Evolutionary conservation across 2,888 invertebrate genomes (phyloP).

Genomic region (Heliconius charithonia): DNA sequence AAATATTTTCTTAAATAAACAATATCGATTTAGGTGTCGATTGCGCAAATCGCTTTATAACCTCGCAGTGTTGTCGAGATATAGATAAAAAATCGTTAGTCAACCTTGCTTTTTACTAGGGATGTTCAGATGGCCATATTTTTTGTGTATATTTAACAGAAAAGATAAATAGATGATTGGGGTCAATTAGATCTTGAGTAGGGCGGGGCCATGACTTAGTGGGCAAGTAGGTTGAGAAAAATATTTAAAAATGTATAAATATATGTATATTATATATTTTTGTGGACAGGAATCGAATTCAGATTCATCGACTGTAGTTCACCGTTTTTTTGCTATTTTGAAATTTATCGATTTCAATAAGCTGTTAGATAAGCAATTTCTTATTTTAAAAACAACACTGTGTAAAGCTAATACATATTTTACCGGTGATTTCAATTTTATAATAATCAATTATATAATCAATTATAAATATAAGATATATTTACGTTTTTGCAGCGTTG

Average conservation of each 20-base stretch:
- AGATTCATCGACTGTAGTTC: background rate
- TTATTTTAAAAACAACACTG: too few species aligned
- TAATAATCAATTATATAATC: too few species aligned
- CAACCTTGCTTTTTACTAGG: conserved; percentile 67
- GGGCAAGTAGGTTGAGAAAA: conserved; percentile 25
- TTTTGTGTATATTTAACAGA: conserved; percentile 51
- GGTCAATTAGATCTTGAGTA: conserved; percentile 59
- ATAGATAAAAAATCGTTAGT: conserved; percentile 58
- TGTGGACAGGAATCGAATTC: background rate
- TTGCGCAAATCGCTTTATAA: conserved; percentile 55
- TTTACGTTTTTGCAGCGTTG: too few species aligned
- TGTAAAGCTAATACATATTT: too few species aligned
- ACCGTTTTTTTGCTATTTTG: background rate
- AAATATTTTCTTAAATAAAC: conserved; percentile 26
- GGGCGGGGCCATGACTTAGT: conserved; percentile 56
- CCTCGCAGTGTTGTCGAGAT: conserved; percentile 55
- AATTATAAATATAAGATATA: too few species aligned
- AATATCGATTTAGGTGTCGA: conserved; percentile 38
- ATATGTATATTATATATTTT: background rate
- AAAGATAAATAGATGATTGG: conserved; percentile 51
- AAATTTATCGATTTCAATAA: background rate
- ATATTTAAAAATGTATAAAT: background rate
- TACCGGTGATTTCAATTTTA: too few species aligned
- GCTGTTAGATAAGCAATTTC: background rate
- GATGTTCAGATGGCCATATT: conserved; percentile 67